Evolutionary conservation across 2,888 invertebrate species (phyloP), one percentile per base, ranked within the genome.

Genomic region (Melipona bicolor): DNA sequence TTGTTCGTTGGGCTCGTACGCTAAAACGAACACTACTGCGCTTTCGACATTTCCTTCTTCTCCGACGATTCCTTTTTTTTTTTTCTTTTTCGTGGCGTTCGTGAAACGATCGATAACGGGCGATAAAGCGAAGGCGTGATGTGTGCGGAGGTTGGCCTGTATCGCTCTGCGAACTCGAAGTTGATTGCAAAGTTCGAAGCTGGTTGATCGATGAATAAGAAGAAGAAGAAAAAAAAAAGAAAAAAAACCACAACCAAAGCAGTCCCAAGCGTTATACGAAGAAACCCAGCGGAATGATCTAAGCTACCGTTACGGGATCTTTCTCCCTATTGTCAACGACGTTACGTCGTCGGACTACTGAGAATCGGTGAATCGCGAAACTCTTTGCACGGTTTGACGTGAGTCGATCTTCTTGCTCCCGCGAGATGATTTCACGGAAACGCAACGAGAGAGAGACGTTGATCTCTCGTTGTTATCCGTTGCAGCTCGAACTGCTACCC

Each of bases 181-280:
- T 32, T 32, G 4, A 4, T 32, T 32, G 32, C 61, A 54, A 36
- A 77, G 17, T 43, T 36, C 24, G 65, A 77, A 62, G 69, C 49
- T 43, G 68, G 24, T 15, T 56, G 17, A 62, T 62, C 72, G 71
- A 27, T 59, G 62, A 73, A 32, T 56, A 73, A 61, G 24, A 27
- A 24, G 4, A 32, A 32, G 2, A 5, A 32, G 24, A 4, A 17
- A 36, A 72, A 19, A 11, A 3, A 27, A 0, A 3, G 0, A 15
- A 24, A 17, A 61, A 32, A 49, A 67, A 76, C 87, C 87, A 86
- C 73, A 81, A 88, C 86, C 83, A 86, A 89, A 88, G 89, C 88
- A 84, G 83, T 69, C 84, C 85, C 81, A 79, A 89, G 89, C 87
- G 80, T 71, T 81, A 43, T 43, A 76, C 79, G 78, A 70, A 72